A percentile compares a stretch with the other conserved stretches of the same genome.
These are phyloP conservation scores for Sarotherodon lohbergeri DNA, from an alignment of 2,113 vertebrate genomes.

Conservation along the genomic window DNA sequence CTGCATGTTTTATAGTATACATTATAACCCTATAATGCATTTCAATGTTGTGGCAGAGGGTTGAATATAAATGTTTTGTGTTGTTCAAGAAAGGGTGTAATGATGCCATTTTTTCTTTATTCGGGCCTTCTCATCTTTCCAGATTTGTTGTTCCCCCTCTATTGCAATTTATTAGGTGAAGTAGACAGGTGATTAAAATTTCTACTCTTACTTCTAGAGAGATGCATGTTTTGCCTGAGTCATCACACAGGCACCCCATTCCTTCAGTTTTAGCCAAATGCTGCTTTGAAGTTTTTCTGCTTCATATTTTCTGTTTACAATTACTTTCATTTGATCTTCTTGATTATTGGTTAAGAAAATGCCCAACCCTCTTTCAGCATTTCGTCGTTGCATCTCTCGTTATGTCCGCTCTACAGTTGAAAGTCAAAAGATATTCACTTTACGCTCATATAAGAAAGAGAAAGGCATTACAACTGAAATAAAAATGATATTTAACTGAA, in stretches of 20 bases:
- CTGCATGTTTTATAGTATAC: constrained; percentile 21
- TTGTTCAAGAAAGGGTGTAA: background rate
- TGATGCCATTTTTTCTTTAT: background rate
- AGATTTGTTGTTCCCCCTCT: background rate
- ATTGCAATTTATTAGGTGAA: background rate
- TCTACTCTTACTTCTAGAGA: background rate
- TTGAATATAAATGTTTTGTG: background rate
- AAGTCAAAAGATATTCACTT: background rate
- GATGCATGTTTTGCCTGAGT: background rate
- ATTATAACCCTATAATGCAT: constrained; percentile 6
- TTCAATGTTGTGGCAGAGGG: background rate
- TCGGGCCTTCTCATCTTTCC: background rate
- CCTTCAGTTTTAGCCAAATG: background rate
- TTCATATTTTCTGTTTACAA: background rate
- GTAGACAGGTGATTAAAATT: background rate
- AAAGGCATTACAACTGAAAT: background rate
- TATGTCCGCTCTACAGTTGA: background rate
- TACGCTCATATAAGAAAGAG: background rate
- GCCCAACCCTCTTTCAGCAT: background rate
- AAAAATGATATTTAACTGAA: background rate
- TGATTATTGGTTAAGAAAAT: background rate
- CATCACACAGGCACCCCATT: background rate
- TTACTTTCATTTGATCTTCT: background rate
- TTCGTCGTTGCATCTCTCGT: background rate
- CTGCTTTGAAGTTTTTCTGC: background rate